Base-by-base conservation (phyloP, 2,888 invertebrate species). In the Drosophila tanythrix region DNA sequence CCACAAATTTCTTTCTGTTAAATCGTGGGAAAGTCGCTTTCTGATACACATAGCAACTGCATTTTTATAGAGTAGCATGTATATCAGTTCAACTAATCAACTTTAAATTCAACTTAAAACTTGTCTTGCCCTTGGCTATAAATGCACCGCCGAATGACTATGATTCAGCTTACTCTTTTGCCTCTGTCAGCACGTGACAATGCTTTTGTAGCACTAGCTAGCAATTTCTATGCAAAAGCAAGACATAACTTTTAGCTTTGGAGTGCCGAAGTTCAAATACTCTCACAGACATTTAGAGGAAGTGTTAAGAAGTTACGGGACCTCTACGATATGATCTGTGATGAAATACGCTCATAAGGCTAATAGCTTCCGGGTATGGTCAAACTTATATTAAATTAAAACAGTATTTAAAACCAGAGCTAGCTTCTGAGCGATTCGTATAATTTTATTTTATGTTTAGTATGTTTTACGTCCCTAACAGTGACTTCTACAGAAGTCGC, bases 1-100 rank as follows among this genome's bases (percentile, higher is more conserved):
- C 53, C 15, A 21, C 25, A 36, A 35, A 15, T 33, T 18, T 53
- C 21, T 29, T 7, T 29, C 35, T n/a, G 7, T 36, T 55, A 56
- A 48, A 66, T 59, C 70, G 65, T 70, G 59, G 56, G 61, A 70
- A 70, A 40, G 18, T n/a, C 15, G 46, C 18, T 60, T 13, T n/a
- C 1, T 5, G 27, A 25, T 15, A 10, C 4, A 4, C 15, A 18
- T 50, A 18, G 8, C 27, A 15, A 51, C 3, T 31, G 29, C 51
- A 51, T n/a, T 33, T 29, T 15, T 13, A 13, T 31, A 31, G 5
- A 33, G 10, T 6, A 11, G 11, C 5, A 7, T 27, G 3, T 46
- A 25, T 25, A 31, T 2, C 3, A 29, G 29, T 43, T 43, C 3
- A 18, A 40, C 27, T 15, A 27, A 18, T 50, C 25, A 48, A 48